A percentile compares a stretch with the other conserved stretches of the same genome.
Conservation (phyloP, 2,113 vertebrate genomes). For the Bubalus kerabau region DNA sequence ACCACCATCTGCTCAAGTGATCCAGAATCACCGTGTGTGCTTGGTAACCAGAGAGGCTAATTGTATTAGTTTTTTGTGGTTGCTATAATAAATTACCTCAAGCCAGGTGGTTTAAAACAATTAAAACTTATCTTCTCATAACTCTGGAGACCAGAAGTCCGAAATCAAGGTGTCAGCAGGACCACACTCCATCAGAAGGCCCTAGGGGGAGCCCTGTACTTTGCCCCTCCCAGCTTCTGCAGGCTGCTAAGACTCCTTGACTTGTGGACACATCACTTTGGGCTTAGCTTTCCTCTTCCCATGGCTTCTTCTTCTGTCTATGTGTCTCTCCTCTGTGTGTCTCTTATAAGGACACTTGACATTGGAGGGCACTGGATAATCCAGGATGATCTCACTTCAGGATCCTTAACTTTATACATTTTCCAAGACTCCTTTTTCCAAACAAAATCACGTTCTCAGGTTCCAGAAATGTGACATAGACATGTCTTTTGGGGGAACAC, state of each 20-base stretch:
- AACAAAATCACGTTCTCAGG: neutral
- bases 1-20: neutral
- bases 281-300: neutral
- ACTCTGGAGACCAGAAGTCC: neutral
- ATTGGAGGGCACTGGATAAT: neutral
- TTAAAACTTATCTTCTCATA: neutral
- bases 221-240: neutral
- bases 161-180: neutral
- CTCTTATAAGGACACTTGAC: neutral
- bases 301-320: neutral
- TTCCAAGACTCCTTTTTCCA: neutral
- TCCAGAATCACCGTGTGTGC: neutral
- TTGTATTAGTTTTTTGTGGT: neutral
- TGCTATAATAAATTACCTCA: neutral
- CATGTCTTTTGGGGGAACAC: neutral
- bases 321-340: neutral
- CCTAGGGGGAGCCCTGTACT: neutral
- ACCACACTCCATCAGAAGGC: neutral
- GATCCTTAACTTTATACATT: neutral
- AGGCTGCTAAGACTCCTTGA: neutral
- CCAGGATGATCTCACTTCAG: neutral
- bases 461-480: neutral
- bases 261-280: neutral
- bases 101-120: neutral
- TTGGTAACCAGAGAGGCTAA: neutral